These are phyloP conservation scores for Eucera pruinosa DNA, from an alignment of 2,888 invertebrate genomes.

Conservation along the genomic window DNA sequence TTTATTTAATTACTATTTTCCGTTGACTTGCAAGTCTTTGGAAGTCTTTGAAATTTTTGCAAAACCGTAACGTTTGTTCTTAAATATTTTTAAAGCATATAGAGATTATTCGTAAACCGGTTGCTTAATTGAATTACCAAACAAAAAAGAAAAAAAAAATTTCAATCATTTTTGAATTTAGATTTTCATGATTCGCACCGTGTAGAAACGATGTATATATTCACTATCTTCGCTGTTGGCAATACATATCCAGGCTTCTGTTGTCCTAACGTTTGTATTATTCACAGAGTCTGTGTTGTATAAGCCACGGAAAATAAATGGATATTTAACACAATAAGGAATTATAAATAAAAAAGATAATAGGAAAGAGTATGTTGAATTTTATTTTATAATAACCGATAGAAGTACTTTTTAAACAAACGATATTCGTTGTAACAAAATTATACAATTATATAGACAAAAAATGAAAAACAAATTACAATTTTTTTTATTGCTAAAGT, in stretches of 20 bases:
- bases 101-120: constrained; percentile 20
- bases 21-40: constrained; percentile 18
- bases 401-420: constrained; percentile 17
- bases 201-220: constrained; percentile 59
- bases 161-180: constrained; percentile 33
- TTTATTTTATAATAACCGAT: constrained; percentile 30
- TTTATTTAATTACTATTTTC: constrained; percentile 23
- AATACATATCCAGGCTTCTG: constrained; percentile 59
- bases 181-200: constrained; percentile 33
- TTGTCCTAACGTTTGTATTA: constrained; percentile 62
- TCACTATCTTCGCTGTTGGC: constrained; percentile 57
- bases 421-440: constrained; percentile 20
- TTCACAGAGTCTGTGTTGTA: constrained; percentile 59
- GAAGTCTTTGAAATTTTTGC: constrained; percentile 12
- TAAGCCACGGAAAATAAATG: constrained; percentile 56
- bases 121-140: constrained; percentile 30
- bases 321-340: constrained; percentile 49
- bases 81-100: not conserved
- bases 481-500: constrained; percentile 16
- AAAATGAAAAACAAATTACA: constrained; percentile 27
- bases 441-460: constrained; percentile 18
- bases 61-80: too few relatives aligned
- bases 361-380: constrained; percentile 36
- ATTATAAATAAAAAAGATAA: constrained; percentile 56
- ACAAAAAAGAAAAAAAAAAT: not conserved